Conservation (phyloP, 2,797 vertebrate species). For the Acrossocheilus fasciatus region DNA sequence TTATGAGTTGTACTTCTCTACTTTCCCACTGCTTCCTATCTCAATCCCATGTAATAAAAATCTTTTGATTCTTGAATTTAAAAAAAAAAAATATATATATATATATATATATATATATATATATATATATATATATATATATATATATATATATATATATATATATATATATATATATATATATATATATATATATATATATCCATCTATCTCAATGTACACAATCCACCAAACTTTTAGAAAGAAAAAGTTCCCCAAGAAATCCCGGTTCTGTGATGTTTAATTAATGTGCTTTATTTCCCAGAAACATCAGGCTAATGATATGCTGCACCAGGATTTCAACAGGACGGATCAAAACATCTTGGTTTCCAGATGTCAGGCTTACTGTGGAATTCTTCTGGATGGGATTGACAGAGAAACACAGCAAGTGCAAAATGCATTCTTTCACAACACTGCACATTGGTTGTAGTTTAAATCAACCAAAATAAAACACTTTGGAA, state of each 20-base stretch:
- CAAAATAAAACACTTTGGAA: not conserved
- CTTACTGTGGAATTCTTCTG: not conserved
- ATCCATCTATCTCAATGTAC: not conserved
- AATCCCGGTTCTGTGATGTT: not conserved
- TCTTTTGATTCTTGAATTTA: not conserved
- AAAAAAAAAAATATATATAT: too few relatives aligned
- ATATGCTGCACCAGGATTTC: not conserved
- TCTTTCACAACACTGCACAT: not conserved
- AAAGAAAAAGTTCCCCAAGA: not conserved
- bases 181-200: not conserved
- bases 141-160: not conserved
- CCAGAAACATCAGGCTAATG: not conserved
- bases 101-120: not conserved
- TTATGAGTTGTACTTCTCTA: not conserved
- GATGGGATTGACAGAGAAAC: not conserved
- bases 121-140: not conserved
- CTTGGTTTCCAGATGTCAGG: not conserved
- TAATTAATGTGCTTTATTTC: conserved; percentile 15
- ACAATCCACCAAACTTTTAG: not conserved
- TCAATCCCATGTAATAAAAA: not conserved
- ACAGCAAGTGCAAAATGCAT: not conserved
- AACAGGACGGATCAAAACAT: conserved; percentile 2
- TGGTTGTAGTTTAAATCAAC: not conserved
- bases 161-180: not conserved
- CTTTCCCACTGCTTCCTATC: not conserved